Base-by-base conservation (phyloP, 2,797 vertebrate species). In the Epinephelus awoara region DNA sequence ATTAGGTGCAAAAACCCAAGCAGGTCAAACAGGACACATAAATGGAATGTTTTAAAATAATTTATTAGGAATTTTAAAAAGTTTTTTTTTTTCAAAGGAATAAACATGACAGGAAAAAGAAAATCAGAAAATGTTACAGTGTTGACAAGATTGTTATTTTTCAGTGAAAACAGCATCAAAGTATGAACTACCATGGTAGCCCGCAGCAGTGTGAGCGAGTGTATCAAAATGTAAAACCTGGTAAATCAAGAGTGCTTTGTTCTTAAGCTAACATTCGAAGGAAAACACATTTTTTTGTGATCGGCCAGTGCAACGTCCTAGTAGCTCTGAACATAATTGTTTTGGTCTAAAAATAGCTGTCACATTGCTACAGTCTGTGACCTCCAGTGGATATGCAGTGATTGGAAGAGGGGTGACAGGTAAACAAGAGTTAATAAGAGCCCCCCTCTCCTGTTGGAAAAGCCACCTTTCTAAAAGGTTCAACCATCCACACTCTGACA, bases 21-120 rank as follows among this genome's bases (percentile, higher is more conserved):
- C 34, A 47, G 50, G 29, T 38, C 57, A 87, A 72, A 73, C 80
- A 58, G 76, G 76, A 93, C 64, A 38, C 68, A 70, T 62, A 69
- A 71, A 79, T 91, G 89, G 89, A 94, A 95, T 96, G 89, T 97
- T 97, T 98, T 97, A 95, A 97, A 99, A 98, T 98, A 98, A 97
- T 98, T 97, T 98, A 98, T 98, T 97, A 97, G 96, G 96, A 98
- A 97, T 97, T 97, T 96, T 96, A 95, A 97, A 97, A 97, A 94
- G 94, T 94, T 96, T 95, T 96, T 95, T 96, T 95, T 96, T 94
- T 95, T 88, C 93, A 93, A 87, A 93, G 67, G 77, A 90, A 94
- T 85, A 92, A 88, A 94, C 82, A 91, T 84, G 80, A 92, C 81
- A 96, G 95, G 95, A 94, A 88, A 88, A 82, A 75, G 64, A 83